Conservation (phyloP, 2,113 vertebrate genomes). For the Triplophysa rosa region DNA sequence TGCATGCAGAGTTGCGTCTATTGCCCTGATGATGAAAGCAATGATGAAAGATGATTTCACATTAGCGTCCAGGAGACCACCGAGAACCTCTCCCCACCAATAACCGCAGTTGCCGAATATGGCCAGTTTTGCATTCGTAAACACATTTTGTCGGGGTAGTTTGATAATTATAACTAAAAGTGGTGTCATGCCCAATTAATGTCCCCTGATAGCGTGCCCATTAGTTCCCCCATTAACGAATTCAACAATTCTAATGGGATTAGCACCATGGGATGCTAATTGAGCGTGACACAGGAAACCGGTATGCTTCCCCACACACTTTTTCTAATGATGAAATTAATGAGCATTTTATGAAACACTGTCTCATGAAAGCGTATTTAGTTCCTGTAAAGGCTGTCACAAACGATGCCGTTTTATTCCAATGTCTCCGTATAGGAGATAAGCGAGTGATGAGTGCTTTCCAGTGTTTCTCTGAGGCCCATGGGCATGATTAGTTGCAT, state of each 20-base stretch:
- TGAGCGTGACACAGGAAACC: constrained; percentile 98
- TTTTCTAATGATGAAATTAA: constrained; percentile 92
- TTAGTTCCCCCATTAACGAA: constrained; percentile 99
- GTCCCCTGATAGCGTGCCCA: constrained; percentile 97
- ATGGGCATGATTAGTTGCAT: constrained; percentile 43
- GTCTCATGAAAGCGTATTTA: constrained; percentile 90
- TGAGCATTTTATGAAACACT: constrained; percentile 94
- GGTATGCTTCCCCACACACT: constrained; percentile 92
- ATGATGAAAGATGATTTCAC: constrained; percentile 69
- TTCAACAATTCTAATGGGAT: constrained; percentile 99
- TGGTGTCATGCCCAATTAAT: constrained; percentile 99
- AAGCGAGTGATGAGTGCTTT: constrained; percentile 24
- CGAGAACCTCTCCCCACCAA: constrained; percentile 61
- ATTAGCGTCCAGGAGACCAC: constrained; percentile 65
- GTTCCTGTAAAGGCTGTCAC: constrained; percentile 85
- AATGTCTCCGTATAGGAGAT: constrained; percentile 38
- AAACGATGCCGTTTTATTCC: constrained; percentile 75
- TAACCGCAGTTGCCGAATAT: constrained; percentile 35
- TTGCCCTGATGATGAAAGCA: constrained; percentile 74
- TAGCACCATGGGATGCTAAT: constrained; percentile 96
- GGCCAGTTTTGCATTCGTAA: constrained; percentile 79
- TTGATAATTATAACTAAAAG: constrained; percentile 99
- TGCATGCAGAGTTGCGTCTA: constrained; percentile 67
- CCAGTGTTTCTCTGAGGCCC: constrained; percentile 27
- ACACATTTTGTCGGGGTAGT: constrained; percentile 92